A percentile compares a stretch with the other conserved stretches of the same genome.
phyloP scores from a whole-genome alignment of 2,113 vertebrate genomes.

The Arenaria interpres region DNA sequence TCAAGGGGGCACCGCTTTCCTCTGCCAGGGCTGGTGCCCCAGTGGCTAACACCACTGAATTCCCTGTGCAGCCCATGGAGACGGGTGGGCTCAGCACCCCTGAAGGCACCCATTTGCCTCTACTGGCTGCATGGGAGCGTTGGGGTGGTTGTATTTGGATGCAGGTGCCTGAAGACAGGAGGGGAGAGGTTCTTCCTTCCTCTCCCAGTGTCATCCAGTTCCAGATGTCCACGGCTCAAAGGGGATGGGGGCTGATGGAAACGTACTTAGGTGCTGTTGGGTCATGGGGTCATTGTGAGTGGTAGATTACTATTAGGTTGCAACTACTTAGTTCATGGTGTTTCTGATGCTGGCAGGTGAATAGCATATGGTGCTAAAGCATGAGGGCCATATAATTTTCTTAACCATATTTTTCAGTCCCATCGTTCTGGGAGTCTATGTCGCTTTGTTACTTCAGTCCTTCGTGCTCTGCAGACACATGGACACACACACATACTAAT shows the following conservation, averaged over 20 bases:
- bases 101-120: neutral
- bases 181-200: neutral
- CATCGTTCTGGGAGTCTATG: neutral
- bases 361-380: neutral
- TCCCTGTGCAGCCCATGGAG: rapidly evolving
- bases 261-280: neutral
- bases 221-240: neutral
- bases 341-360: neutral
- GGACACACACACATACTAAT: neutral
- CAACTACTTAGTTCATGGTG: neutral
- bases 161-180: neutral
- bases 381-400: neutral
- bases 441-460: neutral
- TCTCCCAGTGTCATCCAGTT: neutral
- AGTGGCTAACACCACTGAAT: neutral
- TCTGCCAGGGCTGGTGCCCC: neutral
- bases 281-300: neutral
- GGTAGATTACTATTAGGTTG: neutral
- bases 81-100: neutral
- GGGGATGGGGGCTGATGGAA: neutral
- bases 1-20: neutral
- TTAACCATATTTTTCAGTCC: neutral
- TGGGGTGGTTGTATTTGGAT: neutral
- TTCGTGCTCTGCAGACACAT: neutral
- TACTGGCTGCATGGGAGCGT: neutral